Percentiles rank a stretch among this genome's conserved stretches.
phyloP scores from a whole-genome alignment of 2,797 vertebrate genomes.

The Periparus ater region DNA sequence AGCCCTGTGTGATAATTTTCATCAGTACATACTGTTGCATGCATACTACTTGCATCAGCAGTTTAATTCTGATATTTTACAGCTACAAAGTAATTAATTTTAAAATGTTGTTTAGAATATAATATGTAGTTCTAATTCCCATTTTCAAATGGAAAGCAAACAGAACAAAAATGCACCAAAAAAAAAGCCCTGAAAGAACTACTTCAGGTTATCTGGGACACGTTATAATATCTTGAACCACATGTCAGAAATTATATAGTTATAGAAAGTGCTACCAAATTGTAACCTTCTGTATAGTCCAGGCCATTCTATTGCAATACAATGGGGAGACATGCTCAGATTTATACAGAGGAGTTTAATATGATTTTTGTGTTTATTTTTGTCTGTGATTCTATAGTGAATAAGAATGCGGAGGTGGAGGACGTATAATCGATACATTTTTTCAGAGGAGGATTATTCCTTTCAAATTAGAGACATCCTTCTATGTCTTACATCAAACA shows the following conservation, averaged over 20 bases:
- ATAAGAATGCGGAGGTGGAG: not conserved
- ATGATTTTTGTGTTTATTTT: not conserved
- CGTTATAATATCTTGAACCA: not conserved
- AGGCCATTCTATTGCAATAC: not conserved
- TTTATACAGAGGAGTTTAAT: not conserved
- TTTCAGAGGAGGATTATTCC: not conserved
- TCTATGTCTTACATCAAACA: not conserved
- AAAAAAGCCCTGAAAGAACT: not conserved
- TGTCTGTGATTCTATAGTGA: not conserved
- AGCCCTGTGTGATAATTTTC: not conserved
- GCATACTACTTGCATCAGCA: not conserved
- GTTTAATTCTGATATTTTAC: not conserved
- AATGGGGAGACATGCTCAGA: not conserved
- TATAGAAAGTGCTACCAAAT: not conserved
- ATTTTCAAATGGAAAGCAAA: not conserved
- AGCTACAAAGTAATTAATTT: not conserved
- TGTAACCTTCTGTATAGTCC: not conserved
- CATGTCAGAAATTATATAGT: not conserved
- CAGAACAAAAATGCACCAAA: not conserved
- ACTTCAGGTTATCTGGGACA: not conserved
- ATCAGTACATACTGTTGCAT: not conserved
- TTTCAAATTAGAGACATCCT: not conserved
- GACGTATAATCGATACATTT: not conserved
- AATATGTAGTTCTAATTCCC: not conserved
- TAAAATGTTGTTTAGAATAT: not conserved